Percentiles rank a stretch among this genome's conserved stretches.
These are phyloP conservation scores for Montipora capricornis DNA, from an alignment of 64 coral and sea anemone genomes.

Conservation along the genomic window DNA sequence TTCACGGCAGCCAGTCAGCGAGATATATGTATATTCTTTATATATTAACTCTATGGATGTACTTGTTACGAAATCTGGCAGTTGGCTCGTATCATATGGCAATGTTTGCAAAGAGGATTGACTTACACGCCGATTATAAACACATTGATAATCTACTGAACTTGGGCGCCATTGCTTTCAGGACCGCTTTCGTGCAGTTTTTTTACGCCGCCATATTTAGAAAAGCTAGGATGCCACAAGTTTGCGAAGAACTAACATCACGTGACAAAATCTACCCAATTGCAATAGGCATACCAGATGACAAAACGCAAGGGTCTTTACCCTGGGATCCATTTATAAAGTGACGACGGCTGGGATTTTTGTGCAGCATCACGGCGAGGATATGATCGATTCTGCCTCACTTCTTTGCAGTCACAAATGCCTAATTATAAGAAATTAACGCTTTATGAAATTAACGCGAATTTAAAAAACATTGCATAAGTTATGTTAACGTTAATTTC, in stretches of 20 bases:
- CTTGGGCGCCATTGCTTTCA: slow-evolving; percentile 51
- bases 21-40: slow-evolving; percentile 53
- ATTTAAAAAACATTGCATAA: too few species aligned
- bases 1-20: neutral
- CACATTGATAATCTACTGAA: slow-evolving; percentile 64
- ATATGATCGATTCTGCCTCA: too few species aligned
- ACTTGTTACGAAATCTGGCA: slow-evolving; percentile 72
- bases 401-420: too few species aligned
- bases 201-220: slow-evolving; percentile 82
- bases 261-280: neutral
- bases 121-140: neutral
- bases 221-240: slow-evolving; percentile 60
- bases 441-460: too few species aligned
- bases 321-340: neutral
- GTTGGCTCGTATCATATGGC: slow-evolving; percentile 79
- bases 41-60: slow-evolving; percentile 46
- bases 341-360: too few species aligned
- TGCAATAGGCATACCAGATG: neutral
- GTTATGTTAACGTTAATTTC: too few species aligned
- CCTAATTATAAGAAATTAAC: too few species aligned
- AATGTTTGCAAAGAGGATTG: slow-evolving; percentile 60
- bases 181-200: slow-evolving; percentile 88
- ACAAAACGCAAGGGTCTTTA: neutral
- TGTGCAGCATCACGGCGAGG: too few species aligned
- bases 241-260: slow-evolving; percentile 6